These are phyloP conservation scores for Chromobotia macracanthus DNA, from an alignment of 2,797 vertebrate genomes.

Conservation along the genomic window DNA sequence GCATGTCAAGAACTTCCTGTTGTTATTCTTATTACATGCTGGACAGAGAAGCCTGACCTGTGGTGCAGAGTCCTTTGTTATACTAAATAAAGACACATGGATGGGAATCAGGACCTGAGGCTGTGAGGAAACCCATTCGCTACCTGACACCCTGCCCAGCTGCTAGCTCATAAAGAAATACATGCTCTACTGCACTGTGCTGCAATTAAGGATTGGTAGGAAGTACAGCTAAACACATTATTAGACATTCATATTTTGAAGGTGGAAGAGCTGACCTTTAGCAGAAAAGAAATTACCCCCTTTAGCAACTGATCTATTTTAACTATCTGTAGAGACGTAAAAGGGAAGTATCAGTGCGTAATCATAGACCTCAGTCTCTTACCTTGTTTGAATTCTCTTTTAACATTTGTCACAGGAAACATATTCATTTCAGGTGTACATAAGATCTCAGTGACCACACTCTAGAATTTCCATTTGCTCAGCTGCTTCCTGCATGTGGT, in stretches of 20 bases:
- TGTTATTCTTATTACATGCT: conserved; percentile 12
- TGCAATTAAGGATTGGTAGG: conserved; percentile 48
- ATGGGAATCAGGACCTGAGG: conserved; percentile 24
- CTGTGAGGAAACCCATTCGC: conserved; percentile 57
- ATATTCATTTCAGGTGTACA: background rate
- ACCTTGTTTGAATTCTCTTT: conserved; percentile 4
- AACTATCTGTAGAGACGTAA: background rate
- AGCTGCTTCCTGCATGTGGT: background rate
- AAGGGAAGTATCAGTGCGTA: background rate
- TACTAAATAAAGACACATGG: conserved; percentile 33
- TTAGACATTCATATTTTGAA: conserved; percentile 51
- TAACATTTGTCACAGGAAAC: background rate
- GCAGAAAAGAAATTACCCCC: too few species aligned
- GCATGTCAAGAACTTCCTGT: conserved; percentile 24
- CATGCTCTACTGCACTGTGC: conserved; percentile 30
- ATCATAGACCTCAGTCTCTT: background rate
- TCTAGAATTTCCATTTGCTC: background rate
- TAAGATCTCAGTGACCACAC: background rate
- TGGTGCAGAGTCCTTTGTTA: conserved; percentile 40
- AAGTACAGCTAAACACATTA: conserved; percentile 38
- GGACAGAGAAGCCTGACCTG: conserved; percentile 26
- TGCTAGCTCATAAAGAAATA: background rate
- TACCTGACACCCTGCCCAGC: conserved; percentile 47
- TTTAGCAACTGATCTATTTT: conserved; percentile 2
- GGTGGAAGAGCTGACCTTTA: conserved; percentile 32